phyloP scores from a whole-genome alignment of 2,888 invertebrate genomes.

The Ormyrus rosae region DNA sequence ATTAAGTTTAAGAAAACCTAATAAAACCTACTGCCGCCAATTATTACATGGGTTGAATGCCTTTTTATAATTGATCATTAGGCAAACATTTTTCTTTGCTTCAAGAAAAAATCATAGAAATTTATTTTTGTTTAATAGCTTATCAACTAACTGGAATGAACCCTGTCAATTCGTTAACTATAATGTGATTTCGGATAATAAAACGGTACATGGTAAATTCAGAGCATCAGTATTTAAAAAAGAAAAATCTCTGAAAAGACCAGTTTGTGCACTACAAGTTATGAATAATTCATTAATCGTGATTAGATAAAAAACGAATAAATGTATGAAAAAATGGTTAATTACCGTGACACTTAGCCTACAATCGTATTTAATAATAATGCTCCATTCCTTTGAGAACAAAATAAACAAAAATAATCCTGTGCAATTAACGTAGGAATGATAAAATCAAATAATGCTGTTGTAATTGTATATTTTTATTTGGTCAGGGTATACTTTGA shows the following conservation, averaged over 20 bases:
- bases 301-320: neutral
- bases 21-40: constrained; percentile 15
- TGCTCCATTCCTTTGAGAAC: constrained; percentile 50
- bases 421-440: constrained; percentile 25
- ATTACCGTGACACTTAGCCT: constrained; percentile 44
- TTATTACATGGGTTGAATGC: constrained; percentile 15
- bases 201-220: constrained; percentile 5
- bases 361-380: constrained; percentile 52
- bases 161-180: constrained; percentile 7
- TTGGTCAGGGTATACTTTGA: constrained; percentile 31
- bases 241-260: constrained; percentile 19
- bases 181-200: constrained; percentile 3
- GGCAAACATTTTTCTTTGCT: neutral
- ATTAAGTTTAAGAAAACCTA: constrained; percentile 13
- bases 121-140: constrained; percentile 10
- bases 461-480: constrained; percentile 42
- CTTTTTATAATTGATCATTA: constrained; percentile 37
- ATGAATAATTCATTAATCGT: constrained; percentile 17
- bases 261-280: constrained; percentile 14
- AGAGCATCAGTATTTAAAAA: constrained; percentile 27
- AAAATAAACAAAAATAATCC: constrained; percentile 24
- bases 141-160: constrained; percentile 1
- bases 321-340: constrained; percentile 48
- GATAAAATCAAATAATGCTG: neutral
- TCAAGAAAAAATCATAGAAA: constrained; percentile 16